Percentiles rank a stretch among this genome's conserved stretches.
Conservation (phyloP, 2,888 invertebrate genomes). For the Leptopilina myrica region DNA sequence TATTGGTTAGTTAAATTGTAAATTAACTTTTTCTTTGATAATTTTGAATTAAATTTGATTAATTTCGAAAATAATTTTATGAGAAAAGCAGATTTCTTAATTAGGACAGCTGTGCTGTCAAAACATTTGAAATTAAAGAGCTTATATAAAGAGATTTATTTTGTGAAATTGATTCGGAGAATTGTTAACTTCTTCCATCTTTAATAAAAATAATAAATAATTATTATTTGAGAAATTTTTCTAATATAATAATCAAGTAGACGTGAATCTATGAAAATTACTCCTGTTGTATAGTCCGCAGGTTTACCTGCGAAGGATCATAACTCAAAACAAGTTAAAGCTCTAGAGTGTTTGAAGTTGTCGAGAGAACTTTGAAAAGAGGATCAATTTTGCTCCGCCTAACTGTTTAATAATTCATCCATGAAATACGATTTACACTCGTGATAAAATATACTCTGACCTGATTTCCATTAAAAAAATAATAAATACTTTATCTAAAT, state of each 20-base stretch:
- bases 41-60: too few relatives aligned
- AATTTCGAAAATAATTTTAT: too few relatives aligned
- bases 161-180: too few relatives aligned
- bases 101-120: too few relatives aligned
- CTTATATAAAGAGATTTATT: too few relatives aligned
- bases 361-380: constrained; percentile 5
- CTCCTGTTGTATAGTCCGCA: background rate
- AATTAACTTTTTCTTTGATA: too few relatives aligned
- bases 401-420: constrained; percentile 24
- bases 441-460: background rate
- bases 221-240: background rate
- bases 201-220: background rate
- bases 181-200: too few relatives aligned
- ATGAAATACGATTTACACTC: constrained; percentile 11
- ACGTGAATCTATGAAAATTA: background rate
- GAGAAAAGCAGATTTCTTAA: too few relatives aligned
- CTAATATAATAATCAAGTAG: background rate
- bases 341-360: constrained; percentile 1
- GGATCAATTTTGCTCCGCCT: constrained; percentile 25
- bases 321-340: constrained; percentile 36
- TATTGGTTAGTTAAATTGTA: too few relatives aligned
- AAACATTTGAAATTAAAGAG: too few relatives aligned
- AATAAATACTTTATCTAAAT: too few relatives aligned
- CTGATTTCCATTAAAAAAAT: background rate
- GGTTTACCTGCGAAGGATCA: background rate